A percentile compares a stretch with the other conserved stretches of the same genome.
phyloP scores from a whole-genome alignment of 2,888 invertebrate species.

The Venusia cambrica region DNA sequence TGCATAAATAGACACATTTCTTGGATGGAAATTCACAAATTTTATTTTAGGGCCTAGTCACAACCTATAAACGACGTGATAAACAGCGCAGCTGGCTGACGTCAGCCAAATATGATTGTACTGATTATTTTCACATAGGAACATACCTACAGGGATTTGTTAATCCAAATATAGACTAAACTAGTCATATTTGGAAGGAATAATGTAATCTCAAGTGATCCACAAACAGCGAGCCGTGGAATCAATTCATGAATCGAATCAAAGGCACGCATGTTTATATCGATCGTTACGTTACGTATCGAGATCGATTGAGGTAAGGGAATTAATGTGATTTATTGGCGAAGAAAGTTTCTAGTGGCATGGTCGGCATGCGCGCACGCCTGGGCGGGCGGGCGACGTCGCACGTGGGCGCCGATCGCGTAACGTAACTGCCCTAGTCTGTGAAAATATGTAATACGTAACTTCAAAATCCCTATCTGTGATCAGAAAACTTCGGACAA shows the following conservation, averaged over 20 bases:
- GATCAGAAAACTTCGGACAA: too few relatives aligned
- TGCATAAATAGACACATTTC: conserved; percentile 72
- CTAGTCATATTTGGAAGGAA: conserved; percentile 13
- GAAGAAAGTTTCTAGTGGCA: conserved; percentile 29
- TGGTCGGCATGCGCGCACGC: conserved; percentile 24
- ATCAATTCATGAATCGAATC: conserved; percentile 22
- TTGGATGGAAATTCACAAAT: conserved; percentile 65
- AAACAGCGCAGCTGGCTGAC: conserved; percentile 43
- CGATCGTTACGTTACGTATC: conserved; percentile 25
- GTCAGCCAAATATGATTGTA: conserved; percentile 27
- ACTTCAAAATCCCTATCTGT: too few relatives aligned
- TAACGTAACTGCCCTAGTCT: conserved; percentile 30
- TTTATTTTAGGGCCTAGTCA: conserved; percentile 58
- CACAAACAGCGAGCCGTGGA: background rate
- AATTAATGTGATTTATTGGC: conserved; percentile 29
- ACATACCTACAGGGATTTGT: conserved; percentile 5
- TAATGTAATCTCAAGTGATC: background rate
- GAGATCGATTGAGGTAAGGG: conserved; percentile 27
- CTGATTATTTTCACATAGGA: conserved; percentile 5
- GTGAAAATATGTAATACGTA: conserved; percentile 26
- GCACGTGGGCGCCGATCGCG: conserved; percentile 30
- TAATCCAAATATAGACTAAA: too few relatives aligned
- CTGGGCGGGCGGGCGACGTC: conserved; percentile 29
- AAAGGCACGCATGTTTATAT: conserved; percentile 22
- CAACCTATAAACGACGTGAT: conserved; percentile 50